phyloP scores from a whole-genome alignment of 1,140 invertebrate genomes.

The Homarus americanus region DNA sequence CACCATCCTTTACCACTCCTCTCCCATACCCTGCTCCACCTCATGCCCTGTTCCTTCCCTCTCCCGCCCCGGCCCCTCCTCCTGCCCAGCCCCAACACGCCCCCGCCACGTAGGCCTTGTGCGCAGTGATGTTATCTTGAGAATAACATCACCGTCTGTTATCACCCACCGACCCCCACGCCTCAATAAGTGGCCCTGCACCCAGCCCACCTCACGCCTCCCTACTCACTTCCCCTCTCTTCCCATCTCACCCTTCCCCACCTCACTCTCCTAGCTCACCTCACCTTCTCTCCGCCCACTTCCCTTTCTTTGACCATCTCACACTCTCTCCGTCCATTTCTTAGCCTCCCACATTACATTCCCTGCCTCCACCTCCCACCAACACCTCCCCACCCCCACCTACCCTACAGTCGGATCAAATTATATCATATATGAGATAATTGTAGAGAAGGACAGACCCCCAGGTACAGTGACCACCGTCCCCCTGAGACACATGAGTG shows the following conservation, averaged over 20 bases:
- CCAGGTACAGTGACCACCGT: no score
- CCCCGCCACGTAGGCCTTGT: background rate
- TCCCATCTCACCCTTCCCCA: no score
- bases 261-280: background rate
- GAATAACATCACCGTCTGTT: background rate
- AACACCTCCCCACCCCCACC: background rate
- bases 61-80: background rate
- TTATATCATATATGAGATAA: slow-evolving; percentile 11
- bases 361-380: background rate
- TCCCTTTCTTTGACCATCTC: background rate
- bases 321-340: background rate
- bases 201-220: background rate
- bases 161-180: background rate
- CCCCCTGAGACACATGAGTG: no score
- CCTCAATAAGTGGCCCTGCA: background rate
- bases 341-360: no score
- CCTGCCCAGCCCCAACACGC: background rate
- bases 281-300: background rate
- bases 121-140: background rate
- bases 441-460: background rate
- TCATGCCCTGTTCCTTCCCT: background rate
- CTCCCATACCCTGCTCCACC: background rate
- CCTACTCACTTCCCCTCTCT: background rate
- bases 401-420: background rate
- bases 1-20: background rate